Conservation (phyloP, 2,888 invertebrate species). For the Brassicogethes aeneus region DNA sequence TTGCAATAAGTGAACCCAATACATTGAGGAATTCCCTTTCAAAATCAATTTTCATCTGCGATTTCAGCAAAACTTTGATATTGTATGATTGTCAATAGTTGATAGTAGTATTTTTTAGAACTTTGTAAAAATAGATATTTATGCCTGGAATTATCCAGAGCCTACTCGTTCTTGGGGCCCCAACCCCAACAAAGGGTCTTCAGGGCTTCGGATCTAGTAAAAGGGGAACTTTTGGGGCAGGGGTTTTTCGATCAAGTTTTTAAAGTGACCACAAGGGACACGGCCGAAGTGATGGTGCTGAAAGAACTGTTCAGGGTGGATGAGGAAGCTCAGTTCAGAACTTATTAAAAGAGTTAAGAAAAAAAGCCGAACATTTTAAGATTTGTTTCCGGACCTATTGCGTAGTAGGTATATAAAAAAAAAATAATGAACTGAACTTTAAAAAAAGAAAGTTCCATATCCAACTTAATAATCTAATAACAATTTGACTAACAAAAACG, state of each 20-base stretch:
- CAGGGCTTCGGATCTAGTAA: conserved; percentile 79
- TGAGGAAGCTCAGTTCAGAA: conserved; percentile 89
- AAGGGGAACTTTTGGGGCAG: conserved; percentile 82
- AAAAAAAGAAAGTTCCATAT: too few relatives aligned
- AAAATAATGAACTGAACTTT: too few relatives aligned
- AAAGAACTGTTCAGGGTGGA: conserved; percentile 87
- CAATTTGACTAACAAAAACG: too few relatives aligned
- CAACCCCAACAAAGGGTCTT: conserved; percentile 67
- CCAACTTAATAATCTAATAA: too few relatives aligned
- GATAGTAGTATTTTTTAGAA: conserved; percentile 28
- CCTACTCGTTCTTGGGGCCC: conserved; percentile 76
- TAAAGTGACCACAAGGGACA: conserved; percentile 83
- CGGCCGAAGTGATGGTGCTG: conserved; percentile 90
- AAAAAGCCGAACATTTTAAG: background rate
- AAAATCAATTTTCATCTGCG: too few relatives aligned
- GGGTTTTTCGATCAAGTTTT: conserved; percentile 93
- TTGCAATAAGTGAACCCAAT: too few relatives aligned
- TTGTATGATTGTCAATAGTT: too few relatives aligned
- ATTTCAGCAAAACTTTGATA: too few relatives aligned
- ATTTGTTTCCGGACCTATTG: too few relatives aligned
- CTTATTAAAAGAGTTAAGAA: conserved; percentile 78
- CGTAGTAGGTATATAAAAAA: too few relatives aligned
- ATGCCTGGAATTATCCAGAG: conserved; percentile 62
- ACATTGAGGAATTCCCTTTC: too few relatives aligned
- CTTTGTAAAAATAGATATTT: conserved; percentile 36